phyloP scores from a whole-genome alignment of 1,140 invertebrate genomes.

The Lasioglossum baleicum region DNA sequence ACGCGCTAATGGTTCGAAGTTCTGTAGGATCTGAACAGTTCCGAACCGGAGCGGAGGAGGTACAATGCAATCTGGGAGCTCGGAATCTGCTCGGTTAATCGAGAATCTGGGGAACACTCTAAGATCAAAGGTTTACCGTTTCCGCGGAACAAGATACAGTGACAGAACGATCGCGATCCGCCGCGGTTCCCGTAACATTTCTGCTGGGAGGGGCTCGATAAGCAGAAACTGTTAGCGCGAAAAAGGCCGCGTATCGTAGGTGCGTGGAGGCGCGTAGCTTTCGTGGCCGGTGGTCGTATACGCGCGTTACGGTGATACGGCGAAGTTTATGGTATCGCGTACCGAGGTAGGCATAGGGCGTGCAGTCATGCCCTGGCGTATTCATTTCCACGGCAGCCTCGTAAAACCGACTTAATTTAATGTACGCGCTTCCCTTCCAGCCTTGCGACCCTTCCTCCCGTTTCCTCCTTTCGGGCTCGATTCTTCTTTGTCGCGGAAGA shows the following conservation, averaged over 20 bases:
- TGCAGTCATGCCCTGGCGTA: conserved; percentile 54
- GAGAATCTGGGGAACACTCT: background rate
- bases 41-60: background rate
- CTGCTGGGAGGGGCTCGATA: conserved; percentile 3
- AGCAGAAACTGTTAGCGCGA: background rate
- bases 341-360: conserved; percentile 63
- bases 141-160: background rate
- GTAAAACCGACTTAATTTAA: conserved; percentile 76
- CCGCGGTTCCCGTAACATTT: conserved; percentile 11
- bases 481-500: conserved; percentile 42
- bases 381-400: conserved; percentile 72
- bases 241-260: conserved; percentile 38
- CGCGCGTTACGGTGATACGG: conserved; percentile 71
- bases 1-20: background rate
- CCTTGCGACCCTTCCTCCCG: background rate
- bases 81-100: background rate
- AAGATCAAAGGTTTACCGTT: conserved; percentile 6
- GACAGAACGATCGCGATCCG: conserved; percentile 7
- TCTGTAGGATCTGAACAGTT: background rate
- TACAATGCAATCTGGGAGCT: background rate
- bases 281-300: conserved; percentile 66
- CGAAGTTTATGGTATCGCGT: conserved; percentile 72
- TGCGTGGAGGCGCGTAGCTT: conserved; percentile 43
- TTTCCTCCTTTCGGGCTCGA: background rate
- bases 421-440: conserved; percentile 43